Conservation (phyloP, 2,113 vertebrate species). For the Mormyrus lacerda region DNA sequence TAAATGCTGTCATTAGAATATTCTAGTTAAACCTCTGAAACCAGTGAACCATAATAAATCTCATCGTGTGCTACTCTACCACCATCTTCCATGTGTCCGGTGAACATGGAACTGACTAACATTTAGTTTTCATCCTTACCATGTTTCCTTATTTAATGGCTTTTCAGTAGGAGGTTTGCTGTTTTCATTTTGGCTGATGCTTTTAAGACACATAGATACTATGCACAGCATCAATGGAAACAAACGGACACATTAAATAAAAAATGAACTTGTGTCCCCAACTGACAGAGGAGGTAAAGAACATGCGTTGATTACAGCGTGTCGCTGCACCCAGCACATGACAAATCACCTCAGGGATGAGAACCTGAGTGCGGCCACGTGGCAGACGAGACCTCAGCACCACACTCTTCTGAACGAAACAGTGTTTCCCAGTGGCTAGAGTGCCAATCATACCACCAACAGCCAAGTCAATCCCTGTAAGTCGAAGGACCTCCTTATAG, state of each 20-base stretch:
- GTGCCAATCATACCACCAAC: too few relatives aligned
- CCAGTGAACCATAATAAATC: slow-evolving; percentile 36
- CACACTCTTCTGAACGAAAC: too few relatives aligned
- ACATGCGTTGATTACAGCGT: too few relatives aligned
- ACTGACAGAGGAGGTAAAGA: too few relatives aligned
- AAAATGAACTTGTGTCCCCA: not conserved
- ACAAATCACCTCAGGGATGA: too few relatives aligned
- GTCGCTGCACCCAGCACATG: too few relatives aligned
- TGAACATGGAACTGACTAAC: not conserved
- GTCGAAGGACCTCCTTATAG: too few relatives aligned
- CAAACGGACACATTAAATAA: not conserved
- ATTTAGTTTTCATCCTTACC: not conserved
- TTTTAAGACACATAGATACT: not conserved
- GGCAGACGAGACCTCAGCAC: too few relatives aligned
- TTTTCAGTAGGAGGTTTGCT: not conserved
- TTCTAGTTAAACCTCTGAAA: slow-evolving; percentile 27
- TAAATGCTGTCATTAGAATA: slow-evolving; percentile 5
- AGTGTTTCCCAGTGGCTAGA: too few relatives aligned
- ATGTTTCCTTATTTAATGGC: not conserved
- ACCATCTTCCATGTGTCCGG: slow-evolving; percentile 16
- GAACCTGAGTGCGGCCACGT: too few relatives aligned
- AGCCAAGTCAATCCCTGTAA: too few relatives aligned
- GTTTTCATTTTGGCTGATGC: not conserved
- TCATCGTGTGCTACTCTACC: slow-evolving; percentile 23
- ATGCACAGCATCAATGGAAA: not conserved